Percentiles rank a stretch among this genome's conserved stretches.
Evolutionary conservation across 2,113 vertebrate species (phyloP).

Genomic region (Greenwoodochromis staneri): DNA sequence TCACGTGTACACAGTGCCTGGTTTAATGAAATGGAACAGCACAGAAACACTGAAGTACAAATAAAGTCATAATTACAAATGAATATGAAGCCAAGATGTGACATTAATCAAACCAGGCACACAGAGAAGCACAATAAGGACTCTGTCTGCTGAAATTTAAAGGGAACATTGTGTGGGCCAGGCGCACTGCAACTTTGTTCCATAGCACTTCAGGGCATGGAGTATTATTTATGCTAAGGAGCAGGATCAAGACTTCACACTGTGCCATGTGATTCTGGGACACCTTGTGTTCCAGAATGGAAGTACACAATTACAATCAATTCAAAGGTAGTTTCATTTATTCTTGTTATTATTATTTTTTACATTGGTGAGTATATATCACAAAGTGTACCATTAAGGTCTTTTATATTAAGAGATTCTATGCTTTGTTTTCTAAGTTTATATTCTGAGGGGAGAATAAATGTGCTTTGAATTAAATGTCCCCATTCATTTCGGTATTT

Average conservation of each 20-base stretch:
- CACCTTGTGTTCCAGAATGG: slow-evolving; percentile 32
- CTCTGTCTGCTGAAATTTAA: slow-evolving; percentile 25
- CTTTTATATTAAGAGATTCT: not conserved
- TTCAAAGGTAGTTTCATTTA: not conserved
- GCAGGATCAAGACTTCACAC: not conserved
- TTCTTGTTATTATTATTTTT: not conserved
- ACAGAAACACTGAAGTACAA: not conserved
- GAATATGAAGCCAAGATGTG: not conserved
- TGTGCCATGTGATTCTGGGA: not conserved
- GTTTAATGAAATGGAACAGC: not conserved
- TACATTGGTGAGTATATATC: not conserved
- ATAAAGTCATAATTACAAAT: not conserved
- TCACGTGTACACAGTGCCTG: not conserved
- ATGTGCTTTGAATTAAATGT: not conserved
- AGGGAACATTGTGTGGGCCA: slow-evolving; percentile 2
- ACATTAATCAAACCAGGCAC: slow-evolving; percentile 17
- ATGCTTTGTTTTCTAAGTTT: not conserved
- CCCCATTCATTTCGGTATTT: not conserved
- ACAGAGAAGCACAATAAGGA: slow-evolving; percentile 8
- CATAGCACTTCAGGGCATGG: not conserved
- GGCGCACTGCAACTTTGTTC: slow-evolving; percentile 13
- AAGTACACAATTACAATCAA: not conserved
- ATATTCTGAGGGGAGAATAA: not conserved
- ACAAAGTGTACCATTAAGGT: not conserved
- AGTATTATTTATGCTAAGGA: not conserved